phyloP scores from a whole-genome alignment of 53 echinoderm and acorn worm genomes.

The Holothuria scabra region DNA sequence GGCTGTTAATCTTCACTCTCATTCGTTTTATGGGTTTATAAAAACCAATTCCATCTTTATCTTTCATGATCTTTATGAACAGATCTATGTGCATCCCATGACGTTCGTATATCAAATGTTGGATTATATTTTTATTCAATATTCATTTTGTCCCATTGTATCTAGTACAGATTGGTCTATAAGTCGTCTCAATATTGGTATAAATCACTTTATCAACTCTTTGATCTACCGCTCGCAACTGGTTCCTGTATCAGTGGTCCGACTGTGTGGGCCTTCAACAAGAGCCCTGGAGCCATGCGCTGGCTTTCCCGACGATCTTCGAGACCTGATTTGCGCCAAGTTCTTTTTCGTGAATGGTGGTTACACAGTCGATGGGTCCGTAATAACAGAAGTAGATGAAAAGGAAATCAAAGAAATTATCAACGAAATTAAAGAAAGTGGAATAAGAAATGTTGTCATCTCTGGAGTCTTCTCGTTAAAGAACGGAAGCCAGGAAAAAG shows the following conservation, averaged over 20 bases:
- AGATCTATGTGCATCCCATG: too few relatives aligned
- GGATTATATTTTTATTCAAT: too few relatives aligned
- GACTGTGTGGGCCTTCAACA: conserved; percentile 82
- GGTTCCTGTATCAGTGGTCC: conserved; percentile 70
- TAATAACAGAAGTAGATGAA: conserved; percentile 65
- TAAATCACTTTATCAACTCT: conserved; percentile 80
- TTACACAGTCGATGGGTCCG: conserved; percentile 69
- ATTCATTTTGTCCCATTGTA: too few relatives aligned
- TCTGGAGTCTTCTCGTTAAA: conserved; percentile 79
- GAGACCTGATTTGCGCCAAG: conserved; percentile 42
- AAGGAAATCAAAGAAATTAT: conserved; percentile 61
- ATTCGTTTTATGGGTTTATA: too few relatives aligned
- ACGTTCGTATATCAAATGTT: too few relatives aligned
- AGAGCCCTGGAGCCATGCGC: conserved; percentile 68
- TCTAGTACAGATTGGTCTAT: too few relatives aligned
- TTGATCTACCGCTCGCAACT: conserved; percentile 72
- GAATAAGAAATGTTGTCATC: conserved; percentile 68
- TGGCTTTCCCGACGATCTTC: conserved; percentile 79
- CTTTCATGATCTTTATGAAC: too few relatives aligned
- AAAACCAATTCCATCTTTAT: too few relatives aligned
- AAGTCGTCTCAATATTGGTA: too few relatives aligned
- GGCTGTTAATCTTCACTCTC: too few relatives aligned
- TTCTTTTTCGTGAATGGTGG: conserved; percentile 73
- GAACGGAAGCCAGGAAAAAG: conserved; percentile 70
- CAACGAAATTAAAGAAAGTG: conserved; percentile 52